These are phyloP conservation scores for Pomacea canaliculata DNA, from an alignment of 2,888 invertebrate species.

Conservation along the genomic window DNA sequence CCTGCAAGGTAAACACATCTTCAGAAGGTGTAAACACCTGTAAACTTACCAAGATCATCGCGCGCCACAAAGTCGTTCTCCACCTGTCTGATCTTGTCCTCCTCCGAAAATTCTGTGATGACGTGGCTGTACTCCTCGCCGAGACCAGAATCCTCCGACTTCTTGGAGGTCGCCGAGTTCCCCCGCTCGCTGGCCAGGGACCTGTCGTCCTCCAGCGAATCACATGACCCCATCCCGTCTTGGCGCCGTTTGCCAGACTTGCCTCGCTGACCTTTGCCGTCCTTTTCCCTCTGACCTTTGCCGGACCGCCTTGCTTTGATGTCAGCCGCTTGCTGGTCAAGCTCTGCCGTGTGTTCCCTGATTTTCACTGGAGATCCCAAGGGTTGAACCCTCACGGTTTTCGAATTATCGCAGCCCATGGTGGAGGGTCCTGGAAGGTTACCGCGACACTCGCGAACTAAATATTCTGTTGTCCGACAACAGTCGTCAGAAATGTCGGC, in stretches of 20 bases:
- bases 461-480: no score
- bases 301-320: slow-evolving; percentile 3
- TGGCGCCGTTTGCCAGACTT: slow-evolving; percentile 17
- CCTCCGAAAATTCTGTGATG: slow-evolving; percentile 60
- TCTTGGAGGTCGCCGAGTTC: slow-evolving; percentile 62
- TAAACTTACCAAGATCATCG: slow-evolving; percentile 51
- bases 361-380: slow-evolving; percentile 38
- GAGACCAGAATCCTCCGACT: slow-evolving; percentile 64
- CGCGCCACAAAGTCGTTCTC: slow-evolving; percentile 51
- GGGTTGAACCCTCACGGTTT: slow-evolving; percentile 51
- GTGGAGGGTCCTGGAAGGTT: background rate
- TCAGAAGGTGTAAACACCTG: no score
- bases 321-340: slow-evolving; percentile 39
- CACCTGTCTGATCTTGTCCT: slow-evolving; percentile 45
- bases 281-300: background rate
- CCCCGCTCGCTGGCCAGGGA: slow-evolving; percentile 47
- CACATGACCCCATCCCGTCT: slow-evolving; percentile 42
- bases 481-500: no score
- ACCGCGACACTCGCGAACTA: no score
- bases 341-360: slow-evolving; percentile 37
- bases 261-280: slow-evolving; percentile 23
- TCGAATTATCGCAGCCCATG: slow-evolving; percentile 58
- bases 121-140: slow-evolving; percentile 43
- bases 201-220: slow-evolving; percentile 42
- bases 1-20: no score